Conservation (phyloP, 2,888 invertebrate genomes). For the Polia nebulosa region DNA sequence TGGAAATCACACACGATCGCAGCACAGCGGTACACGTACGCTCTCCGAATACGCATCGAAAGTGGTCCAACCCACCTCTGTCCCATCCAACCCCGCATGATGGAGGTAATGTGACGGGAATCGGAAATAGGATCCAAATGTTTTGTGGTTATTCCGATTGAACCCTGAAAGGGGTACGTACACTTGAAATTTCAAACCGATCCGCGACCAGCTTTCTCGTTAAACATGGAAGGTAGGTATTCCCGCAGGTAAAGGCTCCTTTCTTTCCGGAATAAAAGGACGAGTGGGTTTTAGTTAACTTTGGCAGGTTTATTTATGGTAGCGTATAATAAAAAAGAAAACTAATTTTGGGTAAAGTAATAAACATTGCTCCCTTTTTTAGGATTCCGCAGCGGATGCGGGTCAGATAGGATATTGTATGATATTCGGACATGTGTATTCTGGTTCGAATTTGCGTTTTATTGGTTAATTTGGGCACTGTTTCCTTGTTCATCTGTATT, state of each 20-base stretch:
- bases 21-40: slow-evolving; percentile 61
- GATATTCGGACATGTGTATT: slow-evolving; percentile 41
- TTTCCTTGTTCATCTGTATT: neutral
- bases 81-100: slow-evolving; percentile 77
- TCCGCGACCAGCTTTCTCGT: slow-evolving; percentile 79
- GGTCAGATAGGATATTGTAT: slow-evolving; percentile 56
- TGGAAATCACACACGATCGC: slow-evolving; percentile 63
- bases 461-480: slow-evolving; percentile 13
- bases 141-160: slow-evolving; percentile 88
- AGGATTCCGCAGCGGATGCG: slow-evolving; percentile 50
- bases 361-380: slow-evolving; percentile 65
- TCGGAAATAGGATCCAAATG: slow-evolving; percentile 86
- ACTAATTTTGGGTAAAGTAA: slow-evolving; percentile 68
- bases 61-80: slow-evolving; percentile 75
- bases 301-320: slow-evolving; percentile 70
- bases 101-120: slow-evolving; percentile 87
- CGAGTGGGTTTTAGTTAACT: slow-evolving; percentile 69
- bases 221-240: slow-evolving; percentile 75
- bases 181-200: slow-evolving; percentile 83
- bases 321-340: slow-evolving; percentile 67
- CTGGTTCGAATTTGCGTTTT: slow-evolving; percentile 21
- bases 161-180: slow-evolving; percentile 84
- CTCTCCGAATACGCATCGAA: slow-evolving; percentile 75
- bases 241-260: slow-evolving; percentile 76
- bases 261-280: slow-evolving; percentile 71